These are phyloP conservation scores for Arrhamphus sclerolepis DNA, from an alignment of 2,797 vertebrate genomes.

Conservation along the genomic window DNA sequence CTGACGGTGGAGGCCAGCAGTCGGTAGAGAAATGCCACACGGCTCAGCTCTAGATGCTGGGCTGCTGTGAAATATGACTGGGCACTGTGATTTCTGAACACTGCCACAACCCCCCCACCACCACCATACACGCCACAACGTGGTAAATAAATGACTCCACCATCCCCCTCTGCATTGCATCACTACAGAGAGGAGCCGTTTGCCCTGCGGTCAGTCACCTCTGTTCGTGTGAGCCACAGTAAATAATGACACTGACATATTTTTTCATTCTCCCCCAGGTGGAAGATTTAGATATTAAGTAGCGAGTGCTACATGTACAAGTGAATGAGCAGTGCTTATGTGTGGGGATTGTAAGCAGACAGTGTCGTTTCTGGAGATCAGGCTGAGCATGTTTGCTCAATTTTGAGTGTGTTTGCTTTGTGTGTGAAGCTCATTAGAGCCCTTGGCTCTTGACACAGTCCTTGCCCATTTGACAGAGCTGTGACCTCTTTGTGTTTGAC, in stretches of 20 bases:
- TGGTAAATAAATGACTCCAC: conserved; percentile 73
- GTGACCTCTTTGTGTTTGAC: conserved; percentile 63
- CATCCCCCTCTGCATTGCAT: conserved; percentile 58
- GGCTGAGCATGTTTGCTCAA: conserved; percentile 44
- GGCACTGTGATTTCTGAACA: conserved; percentile 67
- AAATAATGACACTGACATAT: conserved; percentile 68
- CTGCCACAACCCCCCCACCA: conserved; percentile 2
- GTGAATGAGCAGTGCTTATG: conserved; percentile 29
- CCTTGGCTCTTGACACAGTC: conserved; percentile 47
- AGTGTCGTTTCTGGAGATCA: conserved; percentile 30
- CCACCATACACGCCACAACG: conserved; percentile 8
- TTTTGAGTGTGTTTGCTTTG: conserved; percentile 50
- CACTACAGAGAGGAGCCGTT: conserved; percentile 67
- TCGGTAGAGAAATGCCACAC: conserved; percentile 85
- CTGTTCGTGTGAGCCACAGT: conserved; percentile 49
- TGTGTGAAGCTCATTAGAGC: conserved; percentile 43
- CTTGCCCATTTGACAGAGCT: conserved; percentile 53
- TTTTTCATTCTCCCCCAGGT: conserved; percentile 76
- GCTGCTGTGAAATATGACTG: conserved; percentile 80
- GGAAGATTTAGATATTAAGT: conserved; percentile 67
- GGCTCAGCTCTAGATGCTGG: conserved; percentile 73
- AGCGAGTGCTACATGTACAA: conserved; percentile 40
- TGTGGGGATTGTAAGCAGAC: conserved; percentile 18
- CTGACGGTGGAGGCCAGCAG: conserved; percentile 72
- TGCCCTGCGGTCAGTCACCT: conserved; percentile 69